Evolutionary conservation across 1,140 invertebrate species (phyloP).

Genomic region (Brachionus rotundiformis): DNA sequence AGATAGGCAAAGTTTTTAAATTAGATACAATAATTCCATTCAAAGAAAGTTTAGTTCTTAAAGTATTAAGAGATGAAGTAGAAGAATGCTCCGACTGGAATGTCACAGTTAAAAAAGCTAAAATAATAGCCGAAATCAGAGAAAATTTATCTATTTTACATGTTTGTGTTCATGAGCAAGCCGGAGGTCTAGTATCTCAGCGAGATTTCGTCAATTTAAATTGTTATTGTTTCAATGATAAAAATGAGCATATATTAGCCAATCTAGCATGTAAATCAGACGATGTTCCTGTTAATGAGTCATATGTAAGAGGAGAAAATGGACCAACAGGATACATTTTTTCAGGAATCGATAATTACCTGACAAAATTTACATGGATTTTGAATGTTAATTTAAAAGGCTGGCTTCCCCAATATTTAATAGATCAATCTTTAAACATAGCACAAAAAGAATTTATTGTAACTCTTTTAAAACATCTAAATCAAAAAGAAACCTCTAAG

Average conservation of each 20-base stretch:
- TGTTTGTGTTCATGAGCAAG: conserved; percentile 20
- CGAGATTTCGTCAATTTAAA: conserved; percentile 43
- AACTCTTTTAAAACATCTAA: conserved; percentile 31
- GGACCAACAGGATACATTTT: conserved; percentile 35
- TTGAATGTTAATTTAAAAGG: conserved; percentile 50
- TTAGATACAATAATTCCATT: conserved; percentile 16
- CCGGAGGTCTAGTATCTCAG: conserved; percentile 14
- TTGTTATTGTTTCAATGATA: not conserved
- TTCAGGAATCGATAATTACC: not conserved
- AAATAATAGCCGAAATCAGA: not conserved
- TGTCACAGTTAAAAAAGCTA: not conserved
- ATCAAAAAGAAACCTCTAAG: too few species aligned
- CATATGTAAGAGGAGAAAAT: conserved; percentile 36
- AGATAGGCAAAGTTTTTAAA: conserved; percentile 37
- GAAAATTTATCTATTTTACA: conserved; percentile 20
- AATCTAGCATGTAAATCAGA: not conserved
- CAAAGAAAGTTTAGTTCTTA: not conserved
- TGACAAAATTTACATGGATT: conserved; percentile 14
- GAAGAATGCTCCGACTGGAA: conserved; percentile 38
- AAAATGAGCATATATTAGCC: conserved; percentile 30
- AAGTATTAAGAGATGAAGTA: conserved; percentile 26
- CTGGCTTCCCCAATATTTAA: conserved; percentile 46
- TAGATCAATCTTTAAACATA: not conserved
- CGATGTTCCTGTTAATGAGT: not conserved
- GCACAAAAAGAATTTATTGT: conserved; percentile 36